Conservation (phyloP, 2,113 vertebrate genomes). For the Crotophaga sulcirostris region DNA sequence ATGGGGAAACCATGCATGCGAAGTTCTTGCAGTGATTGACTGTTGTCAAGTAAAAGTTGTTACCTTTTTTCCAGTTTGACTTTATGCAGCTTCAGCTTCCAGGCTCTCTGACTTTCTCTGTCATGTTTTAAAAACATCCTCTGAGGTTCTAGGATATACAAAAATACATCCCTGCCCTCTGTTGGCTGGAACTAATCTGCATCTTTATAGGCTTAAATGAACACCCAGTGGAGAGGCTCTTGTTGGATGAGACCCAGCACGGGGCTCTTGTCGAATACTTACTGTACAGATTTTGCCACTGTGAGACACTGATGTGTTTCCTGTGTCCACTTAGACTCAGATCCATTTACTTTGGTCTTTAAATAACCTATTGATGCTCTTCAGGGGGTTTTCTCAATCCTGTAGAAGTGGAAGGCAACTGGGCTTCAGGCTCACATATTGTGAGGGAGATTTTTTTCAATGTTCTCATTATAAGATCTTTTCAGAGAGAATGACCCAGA, state of each 20-base stretch:
- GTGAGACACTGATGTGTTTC: neutral
- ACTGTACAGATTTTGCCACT: neutral
- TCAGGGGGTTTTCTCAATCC: neutral
- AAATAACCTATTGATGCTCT: neutral
- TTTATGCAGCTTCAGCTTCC: neutral
- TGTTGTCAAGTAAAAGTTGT: neutral
- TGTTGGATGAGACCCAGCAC: neutral
- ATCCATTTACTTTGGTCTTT: constrained; percentile 3
- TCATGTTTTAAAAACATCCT: neutral
- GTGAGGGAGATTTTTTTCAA: neutral
- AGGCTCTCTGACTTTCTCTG: neutral
- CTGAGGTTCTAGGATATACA: neutral
- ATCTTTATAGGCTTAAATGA: neutral
- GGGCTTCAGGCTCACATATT: neutral
- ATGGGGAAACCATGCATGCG: neutral
- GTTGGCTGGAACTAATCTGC: neutral
- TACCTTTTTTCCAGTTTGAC: neutral
- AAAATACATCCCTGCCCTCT: neutral
- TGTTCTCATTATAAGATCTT: neutral
- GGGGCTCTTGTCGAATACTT: neutral
- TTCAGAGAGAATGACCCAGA: constrained; percentile 34
- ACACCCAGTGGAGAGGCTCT: neutral
- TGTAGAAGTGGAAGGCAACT: neutral
- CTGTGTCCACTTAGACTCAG: neutral
- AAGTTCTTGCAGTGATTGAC: neutral